Evolutionary conservation across 2,113 vertebrate genomes (phyloP), one percentile per base, ranked within the genome.

Genomic region (Peromyscus polionotus): DNA sequence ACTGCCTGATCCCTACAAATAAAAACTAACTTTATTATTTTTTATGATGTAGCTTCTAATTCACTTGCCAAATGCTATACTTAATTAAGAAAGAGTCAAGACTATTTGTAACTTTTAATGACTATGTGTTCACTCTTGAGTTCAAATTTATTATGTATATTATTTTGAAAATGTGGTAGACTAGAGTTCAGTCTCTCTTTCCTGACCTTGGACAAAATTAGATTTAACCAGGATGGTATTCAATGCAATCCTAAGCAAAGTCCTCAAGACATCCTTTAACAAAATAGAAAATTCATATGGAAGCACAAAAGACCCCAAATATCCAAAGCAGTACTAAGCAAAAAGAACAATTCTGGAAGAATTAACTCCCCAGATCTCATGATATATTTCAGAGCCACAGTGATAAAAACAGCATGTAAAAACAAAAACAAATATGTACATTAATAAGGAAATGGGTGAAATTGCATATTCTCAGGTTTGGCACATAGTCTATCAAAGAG

Each of bases 111-210:
- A 28, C 33, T 87, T 83, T 73, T 19, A 59, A 26, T 39, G 10
- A 12, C 17, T 67, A n/a, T 36, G 57, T 89, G 42, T 70, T 72
- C 45, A 81, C 73, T 76, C 92, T 33, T 85, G 3, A 86, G 26
- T 79, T 83, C 5, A 76, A 88, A 92, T 89, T 65, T 88, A 36
- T 72, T 70, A 67, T 92, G 24, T n/a, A 88, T 12, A 79, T 93
- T 92, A n/a, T 90, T 90, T 92, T 90, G 9, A 16, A 85, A 88
- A 77, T 65, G 19, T 33, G 7, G 24, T 33, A 93, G 83, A 73
- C 19, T 36, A 28, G 63, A 90, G 24, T 0, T 61, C 7, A 36
- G 0, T 88, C 93, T 92, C 61, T 88, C 7, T 72, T 90, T 48
- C 12, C 4, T 89, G 48, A 24, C 0, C 17, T 72, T 68, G 61